These are phyloP conservation scores for Fragum sueziense DNA, from an alignment of 2,888 invertebrate genomes.

Conservation along the genomic window DNA sequence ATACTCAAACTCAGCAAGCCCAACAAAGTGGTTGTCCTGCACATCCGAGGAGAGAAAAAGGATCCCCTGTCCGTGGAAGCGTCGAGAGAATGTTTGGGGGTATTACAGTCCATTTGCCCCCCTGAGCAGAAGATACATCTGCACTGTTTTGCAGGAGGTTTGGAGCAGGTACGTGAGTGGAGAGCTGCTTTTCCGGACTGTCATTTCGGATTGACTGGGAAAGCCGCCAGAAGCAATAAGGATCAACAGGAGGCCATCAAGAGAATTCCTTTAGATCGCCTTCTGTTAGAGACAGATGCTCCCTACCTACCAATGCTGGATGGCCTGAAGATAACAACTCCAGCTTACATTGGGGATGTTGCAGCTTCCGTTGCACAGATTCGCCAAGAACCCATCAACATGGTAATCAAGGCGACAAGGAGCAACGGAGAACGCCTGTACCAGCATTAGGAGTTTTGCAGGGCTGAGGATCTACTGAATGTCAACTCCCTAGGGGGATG, in stretches of 20 bases:
- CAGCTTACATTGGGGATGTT: not conserved
- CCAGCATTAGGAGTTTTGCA: too few relatives aligned
- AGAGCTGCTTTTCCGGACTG: not conserved
- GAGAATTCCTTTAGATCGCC: not conserved
- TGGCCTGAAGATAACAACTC: not conserved
- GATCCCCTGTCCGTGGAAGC: not conserved
- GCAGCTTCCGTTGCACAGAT: not conserved
- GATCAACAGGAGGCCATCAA: not conserved
- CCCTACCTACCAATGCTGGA: not conserved
- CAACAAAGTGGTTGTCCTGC: not conserved
- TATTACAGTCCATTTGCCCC: not conserved
- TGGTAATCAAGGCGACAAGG: not conserved
- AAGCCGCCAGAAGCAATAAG: not conserved
- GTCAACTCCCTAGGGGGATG: too few relatives aligned
- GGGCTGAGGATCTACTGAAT: too few relatives aligned
- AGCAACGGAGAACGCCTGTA: not conserved
- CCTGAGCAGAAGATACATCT: conserved; percentile 4
- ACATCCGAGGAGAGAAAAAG: not conserved
- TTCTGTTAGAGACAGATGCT: not conserved
- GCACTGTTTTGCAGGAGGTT: not conserved
- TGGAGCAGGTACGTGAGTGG: not conserved
- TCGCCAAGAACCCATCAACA: not conserved
- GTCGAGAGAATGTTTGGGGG: not conserved
- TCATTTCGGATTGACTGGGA: conserved; percentile 3
- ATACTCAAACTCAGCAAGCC: not conserved